Conservation (phyloP, 2,113 vertebrate genomes). For the Thamnaconus septentrionalis region DNA sequence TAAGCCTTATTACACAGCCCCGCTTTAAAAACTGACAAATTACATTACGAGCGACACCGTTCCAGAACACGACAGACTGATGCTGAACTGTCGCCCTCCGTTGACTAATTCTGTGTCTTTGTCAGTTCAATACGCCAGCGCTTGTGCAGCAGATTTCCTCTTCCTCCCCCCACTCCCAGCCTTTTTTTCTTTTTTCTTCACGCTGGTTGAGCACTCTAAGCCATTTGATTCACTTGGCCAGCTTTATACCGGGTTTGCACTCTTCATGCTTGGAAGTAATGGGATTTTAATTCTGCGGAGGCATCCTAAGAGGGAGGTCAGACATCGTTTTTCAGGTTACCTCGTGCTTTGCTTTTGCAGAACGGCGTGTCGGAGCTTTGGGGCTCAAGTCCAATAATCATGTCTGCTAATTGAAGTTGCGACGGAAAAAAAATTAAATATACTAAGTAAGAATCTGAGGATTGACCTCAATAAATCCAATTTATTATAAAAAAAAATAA, state of each 20-base stretch:
- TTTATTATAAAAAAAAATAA: background rate
- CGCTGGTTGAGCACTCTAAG: slow-evolving; percentile 28
- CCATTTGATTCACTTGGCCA: slow-evolving; percentile 33
- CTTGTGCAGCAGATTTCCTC: slow-evolving; percentile 15
- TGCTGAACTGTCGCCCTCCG: slow-evolving; percentile 23
- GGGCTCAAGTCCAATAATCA: background rate
- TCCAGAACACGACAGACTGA: slow-evolving; percentile 10
- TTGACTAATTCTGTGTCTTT: slow-evolving; percentile 9
- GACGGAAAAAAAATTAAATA: background rate
- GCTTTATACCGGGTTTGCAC: slow-evolving; percentile 16
- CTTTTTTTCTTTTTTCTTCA: background rate
- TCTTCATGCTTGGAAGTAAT: slow-evolving; percentile 26
- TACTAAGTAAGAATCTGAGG: background rate
- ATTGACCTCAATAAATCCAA: background rate
- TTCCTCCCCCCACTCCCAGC: too few relatives aligned
- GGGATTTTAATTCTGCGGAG: slow-evolving; percentile 30
- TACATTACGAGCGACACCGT: background rate
- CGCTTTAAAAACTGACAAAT: slow-evolving; percentile 5
- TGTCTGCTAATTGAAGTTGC: background rate
- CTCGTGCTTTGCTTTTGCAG: slow-evolving; percentile 6
- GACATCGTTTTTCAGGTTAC: slow-evolving; percentile 20
- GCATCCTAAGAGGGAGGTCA: slow-evolving; percentile 30
- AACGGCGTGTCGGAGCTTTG: background rate
- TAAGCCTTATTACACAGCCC: slow-evolving; percentile 1
- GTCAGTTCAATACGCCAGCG: slow-evolving; percentile 2